phyloP scores from a whole-genome alignment of 2,888 invertebrate species.

The Drosophila affinis region DNA sequence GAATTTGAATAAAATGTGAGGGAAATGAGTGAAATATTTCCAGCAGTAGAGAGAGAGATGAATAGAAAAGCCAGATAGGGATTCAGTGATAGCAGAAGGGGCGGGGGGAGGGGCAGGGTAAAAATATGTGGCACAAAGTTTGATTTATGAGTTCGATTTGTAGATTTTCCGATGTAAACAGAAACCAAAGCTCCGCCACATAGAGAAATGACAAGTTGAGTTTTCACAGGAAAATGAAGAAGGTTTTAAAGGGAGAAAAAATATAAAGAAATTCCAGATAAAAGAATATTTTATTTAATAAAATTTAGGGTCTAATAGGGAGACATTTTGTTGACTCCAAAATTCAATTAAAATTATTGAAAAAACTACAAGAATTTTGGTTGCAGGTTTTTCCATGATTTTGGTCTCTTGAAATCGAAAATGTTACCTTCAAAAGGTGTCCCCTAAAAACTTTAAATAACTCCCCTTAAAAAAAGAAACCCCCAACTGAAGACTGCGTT shows the following conservation, averaged over 20 bases:
- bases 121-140: slow-evolving; percentile 49
- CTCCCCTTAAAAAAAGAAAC: neutral
- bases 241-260: neutral
- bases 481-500: neutral
- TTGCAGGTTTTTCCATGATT: too few relatives aligned
- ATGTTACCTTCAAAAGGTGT: neutral
- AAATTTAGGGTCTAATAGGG: too few relatives aligned
- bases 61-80: slow-evolving; percentile 3
- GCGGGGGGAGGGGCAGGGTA: neutral
- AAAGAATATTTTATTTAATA: neutral
- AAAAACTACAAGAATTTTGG: too few relatives aligned
- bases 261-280: neutral
- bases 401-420: neutral
- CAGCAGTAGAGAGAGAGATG: slow-evolving; percentile 9
- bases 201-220: slow-evolving; percentile 2
- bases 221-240: neutral
- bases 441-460: neutral
- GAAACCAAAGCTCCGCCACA: slow-evolving; percentile 9
- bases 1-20: slow-evolving; percentile 47
- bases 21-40: slow-evolving; percentile 25
- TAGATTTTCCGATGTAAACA: slow-evolving; percentile 37
- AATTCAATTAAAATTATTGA: neutral
- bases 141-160: slow-evolving; percentile 65
- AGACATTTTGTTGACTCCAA: neutral
- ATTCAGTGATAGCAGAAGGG: slow-evolving; percentile 10